Evolutionary conservation across 2,888 invertebrate genomes (phyloP), one percentile per base, ranked within the genome.

Genomic region (Anticlea derivata): DNA sequence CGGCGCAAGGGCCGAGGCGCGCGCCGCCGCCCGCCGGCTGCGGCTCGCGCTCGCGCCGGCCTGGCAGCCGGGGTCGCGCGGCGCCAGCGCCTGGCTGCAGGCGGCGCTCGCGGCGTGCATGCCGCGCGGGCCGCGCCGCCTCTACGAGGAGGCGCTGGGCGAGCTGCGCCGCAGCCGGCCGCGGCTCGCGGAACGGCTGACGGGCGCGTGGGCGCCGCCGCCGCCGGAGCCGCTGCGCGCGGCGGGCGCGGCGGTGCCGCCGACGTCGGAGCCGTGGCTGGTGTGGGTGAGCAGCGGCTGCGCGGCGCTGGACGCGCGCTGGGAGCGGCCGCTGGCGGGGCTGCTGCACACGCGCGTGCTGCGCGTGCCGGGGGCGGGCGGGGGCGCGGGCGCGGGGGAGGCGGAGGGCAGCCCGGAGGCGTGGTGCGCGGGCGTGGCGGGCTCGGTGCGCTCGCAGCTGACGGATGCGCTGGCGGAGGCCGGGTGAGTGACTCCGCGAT

Each of bases 401-500:
- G 7, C 7, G 7, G 1, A 22, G 64, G 34, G 66, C 60, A n/a
- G n/a, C 2, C 75, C 77, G 20, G 79, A 68, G 46, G 62, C 63
- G 31, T 80, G 81, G 80, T 75, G 78, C 71, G 76, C 76, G 17
- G 72, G 63, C 38, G 67, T 57, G 43, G 69, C 68, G 24, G 72
- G 60, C 23, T 60, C 62, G 29, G 70, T 68, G 53, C 76, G 83
- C 57, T 61, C 69, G 29, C 75, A 70, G n/a, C 75, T 84, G 26
- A 63, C 61, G 6, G 83, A 78, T 27, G 52, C 72, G 37, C 63
- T 80, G 6, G 69, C 66, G 4, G 83, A 78, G 50, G 79, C 80
- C 1, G 80, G 79, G 78, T 76, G 48, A 64, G 73, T 40, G 11
- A 1, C 7, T 7, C 23, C 66, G 68, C 34, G 29, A 0, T n/a